A percentile compares a stretch with the other conserved stretches of the same genome.
Conservation (phyloP, 1,140 invertebrate species). For the Tribolium castaneum region DNA sequence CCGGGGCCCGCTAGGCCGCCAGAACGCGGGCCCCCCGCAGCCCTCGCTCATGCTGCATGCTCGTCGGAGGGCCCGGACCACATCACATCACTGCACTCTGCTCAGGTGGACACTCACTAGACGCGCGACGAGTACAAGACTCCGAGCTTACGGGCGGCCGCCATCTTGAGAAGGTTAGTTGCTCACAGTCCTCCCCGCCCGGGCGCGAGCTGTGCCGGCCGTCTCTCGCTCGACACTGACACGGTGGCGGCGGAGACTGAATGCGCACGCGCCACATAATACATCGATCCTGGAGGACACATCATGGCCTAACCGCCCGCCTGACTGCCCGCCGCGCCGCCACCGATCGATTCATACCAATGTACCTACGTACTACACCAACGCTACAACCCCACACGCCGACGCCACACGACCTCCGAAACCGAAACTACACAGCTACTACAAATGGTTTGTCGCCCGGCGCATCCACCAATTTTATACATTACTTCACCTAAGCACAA, state of each 20-base stretch:
- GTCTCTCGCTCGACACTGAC: conserved; percentile 59
- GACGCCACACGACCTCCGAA: neutral
- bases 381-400: neutral
- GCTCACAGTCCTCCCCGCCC: no score
- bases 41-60: no score
- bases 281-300: conserved; percentile 49
- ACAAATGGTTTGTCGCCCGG: neutral
- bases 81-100: no score
- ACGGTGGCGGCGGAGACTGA: conserved; percentile 47
- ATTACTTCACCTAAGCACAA: no score
- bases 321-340: conserved; percentile 45
- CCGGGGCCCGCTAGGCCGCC: no score
- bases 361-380: neutral
- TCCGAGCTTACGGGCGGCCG: no score
- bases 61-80: no score
- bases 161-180: no score
- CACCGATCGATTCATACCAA: conserved; percentile 10
- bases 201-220: conserved; percentile 62
- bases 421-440: neutral
- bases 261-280: conserved; percentile 50
- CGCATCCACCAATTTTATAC: no score
- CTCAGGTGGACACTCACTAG: no score
- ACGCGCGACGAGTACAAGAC: no score
- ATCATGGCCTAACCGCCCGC: neutral
- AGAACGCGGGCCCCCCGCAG: no score